A percentile compares a stretch with the other conserved stretches of the same genome.
Evolutionary conservation across 2,888 invertebrate genomes (phyloP).

Genomic region (Axea sp.): DNA sequence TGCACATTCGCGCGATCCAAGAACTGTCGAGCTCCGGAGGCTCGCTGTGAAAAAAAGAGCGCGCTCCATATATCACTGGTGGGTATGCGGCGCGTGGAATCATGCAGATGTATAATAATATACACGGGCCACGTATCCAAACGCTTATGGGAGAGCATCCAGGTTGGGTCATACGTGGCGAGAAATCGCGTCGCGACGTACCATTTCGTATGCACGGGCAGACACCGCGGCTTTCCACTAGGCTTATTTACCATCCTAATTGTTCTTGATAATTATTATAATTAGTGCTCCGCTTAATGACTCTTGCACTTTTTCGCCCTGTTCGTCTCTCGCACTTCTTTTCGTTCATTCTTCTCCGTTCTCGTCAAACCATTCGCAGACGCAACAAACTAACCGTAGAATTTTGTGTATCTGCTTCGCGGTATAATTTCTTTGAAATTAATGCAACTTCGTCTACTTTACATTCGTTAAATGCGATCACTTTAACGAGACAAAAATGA

Average conservation of each 20-base stretch:
- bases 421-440: slow-evolving; percentile 5
- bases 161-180: slow-evolving; percentile 7
- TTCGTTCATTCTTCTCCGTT: neutral
- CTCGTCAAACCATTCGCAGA: neutral
- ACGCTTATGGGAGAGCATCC: too few species aligned
- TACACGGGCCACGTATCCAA: neutral
- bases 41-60: neutral
- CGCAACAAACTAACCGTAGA: slow-evolving; percentile 5
- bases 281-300: slow-evolving; percentile 28
- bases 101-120: neutral
- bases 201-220: neutral
- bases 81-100: neutral
- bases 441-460: slow-evolving; percentile 1
- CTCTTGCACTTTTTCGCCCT: slow-evolving; percentile 7
- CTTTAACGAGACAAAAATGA: too few species aligned
- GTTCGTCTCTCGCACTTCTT: neutral
- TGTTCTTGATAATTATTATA: slow-evolving; percentile 31
- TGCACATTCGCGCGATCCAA: slow-evolving; percentile 11
- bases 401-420: neutral
- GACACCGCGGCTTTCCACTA: neutral
- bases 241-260: slow-evolving; percentile 14
- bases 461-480: neutral
- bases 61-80: neutral
- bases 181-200: neutral
- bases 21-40: slow-evolving; percentile 3